These are phyloP conservation scores for Campylomormyrus tamandua DNA, from an alignment of 2,113 vertebrate genomes.

Conservation along the genomic window DNA sequence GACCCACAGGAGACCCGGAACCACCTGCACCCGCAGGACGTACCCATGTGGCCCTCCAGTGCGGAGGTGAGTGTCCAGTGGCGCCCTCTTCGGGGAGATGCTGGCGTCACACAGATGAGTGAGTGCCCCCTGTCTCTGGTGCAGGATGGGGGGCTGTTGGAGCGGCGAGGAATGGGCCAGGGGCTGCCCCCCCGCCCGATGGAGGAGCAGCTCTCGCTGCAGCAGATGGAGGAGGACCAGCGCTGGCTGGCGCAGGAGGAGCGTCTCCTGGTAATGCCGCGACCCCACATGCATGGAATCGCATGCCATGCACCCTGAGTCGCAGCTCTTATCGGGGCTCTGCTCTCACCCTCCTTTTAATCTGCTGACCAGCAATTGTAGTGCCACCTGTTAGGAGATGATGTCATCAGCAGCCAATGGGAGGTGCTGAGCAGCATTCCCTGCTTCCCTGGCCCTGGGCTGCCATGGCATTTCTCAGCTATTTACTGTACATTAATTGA, in stretches of 20 bases:
- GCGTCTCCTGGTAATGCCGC: conserved; percentile 73
- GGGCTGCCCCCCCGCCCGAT: conserved; percentile 74
- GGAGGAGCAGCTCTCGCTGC: conserved; percentile 88
- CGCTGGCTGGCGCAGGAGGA: conserved; percentile 92
- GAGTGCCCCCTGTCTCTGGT: background rate
- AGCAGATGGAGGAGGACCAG: conserved; percentile 94
- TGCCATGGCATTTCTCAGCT: background rate
- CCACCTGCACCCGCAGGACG: conserved; percentile 74
- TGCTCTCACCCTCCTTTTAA: background rate
- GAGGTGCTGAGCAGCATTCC: background rate
- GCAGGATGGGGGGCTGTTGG: conserved; percentile 73
- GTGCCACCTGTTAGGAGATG: background rate
- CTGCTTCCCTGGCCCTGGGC: background rate
- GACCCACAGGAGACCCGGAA: conserved; percentile 87
- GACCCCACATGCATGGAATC: background rate
- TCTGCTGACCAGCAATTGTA: background rate
- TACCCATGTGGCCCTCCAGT: conserved; percentile 64
- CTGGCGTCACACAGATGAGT: background rate
- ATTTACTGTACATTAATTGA: background rate
- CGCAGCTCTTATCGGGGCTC: background rate
- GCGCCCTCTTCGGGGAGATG: background rate
- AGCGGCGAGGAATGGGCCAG: conserved; percentile 74
- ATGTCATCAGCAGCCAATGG: background rate
- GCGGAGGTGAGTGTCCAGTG: conserved; percentile 58
- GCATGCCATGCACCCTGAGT: background rate